Evolutionary conservation across 23 tunicate species (phyloP).

Genomic region (Styela plicata): DNA sequence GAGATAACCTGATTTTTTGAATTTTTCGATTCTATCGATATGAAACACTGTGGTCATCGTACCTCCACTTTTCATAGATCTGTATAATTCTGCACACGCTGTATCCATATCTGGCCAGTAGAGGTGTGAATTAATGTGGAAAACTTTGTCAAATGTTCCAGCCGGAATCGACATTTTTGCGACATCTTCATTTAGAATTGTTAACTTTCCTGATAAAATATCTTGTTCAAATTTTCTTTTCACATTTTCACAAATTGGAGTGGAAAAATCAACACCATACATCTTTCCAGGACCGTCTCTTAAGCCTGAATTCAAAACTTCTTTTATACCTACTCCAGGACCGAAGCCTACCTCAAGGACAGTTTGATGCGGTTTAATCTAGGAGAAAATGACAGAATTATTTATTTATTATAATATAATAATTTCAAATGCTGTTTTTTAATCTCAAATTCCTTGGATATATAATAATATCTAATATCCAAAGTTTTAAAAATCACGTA

Average conservation of each 20-base stretch:
- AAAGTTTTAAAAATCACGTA: no score
- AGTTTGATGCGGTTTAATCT: conserved; percentile 7
- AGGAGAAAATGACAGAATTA: no score
- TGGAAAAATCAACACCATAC: background rate
- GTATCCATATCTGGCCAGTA: conserved; percentile 16
- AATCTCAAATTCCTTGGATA: no score
- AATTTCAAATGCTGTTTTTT: no score
- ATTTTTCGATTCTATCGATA: background rate
- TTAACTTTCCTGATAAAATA: background rate
- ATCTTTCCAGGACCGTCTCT: background rate
- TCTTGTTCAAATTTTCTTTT: background rate
- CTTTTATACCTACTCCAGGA: background rate
- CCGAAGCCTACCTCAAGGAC: conserved; percentile 13
- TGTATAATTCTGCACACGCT: background rate
- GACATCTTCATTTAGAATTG: background rate
- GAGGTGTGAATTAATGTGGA: conserved; percentile 13
- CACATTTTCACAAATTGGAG: background rate
- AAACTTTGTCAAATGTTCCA: conserved; percentile 2
- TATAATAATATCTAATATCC: no score
- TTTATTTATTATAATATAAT: no score
- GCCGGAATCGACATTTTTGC: conserved; percentile 5
- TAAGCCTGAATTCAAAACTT: background rate
- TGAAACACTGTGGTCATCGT: conserved; percentile 13
- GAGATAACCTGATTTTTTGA: background rate
- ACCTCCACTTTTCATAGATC: conserved; percentile 2